Evolutionary conservation across 2,888 invertebrate genomes (phyloP), one percentile per base, ranked within the genome.

Genomic region (Orchesella flavescens): DNA sequence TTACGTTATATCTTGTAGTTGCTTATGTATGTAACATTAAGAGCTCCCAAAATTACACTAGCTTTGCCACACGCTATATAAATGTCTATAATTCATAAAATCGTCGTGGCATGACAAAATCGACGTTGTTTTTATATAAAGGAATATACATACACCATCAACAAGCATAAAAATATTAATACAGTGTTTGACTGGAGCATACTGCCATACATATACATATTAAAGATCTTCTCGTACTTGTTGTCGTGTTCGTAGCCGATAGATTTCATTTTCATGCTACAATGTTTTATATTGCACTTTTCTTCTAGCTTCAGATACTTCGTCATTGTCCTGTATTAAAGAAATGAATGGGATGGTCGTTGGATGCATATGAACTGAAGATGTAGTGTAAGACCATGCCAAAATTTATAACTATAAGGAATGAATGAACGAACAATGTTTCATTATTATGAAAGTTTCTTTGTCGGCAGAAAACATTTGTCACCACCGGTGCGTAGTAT

Each of bases 121-220:
- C 34, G 34, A 7, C 34, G 7, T 34, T 34, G 3, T 7, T 34
- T n/a, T n/a, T n/a, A n/a, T n/a, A n/a, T n/a, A n/a, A n/a, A n/a
- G n/a, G n/a, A 34, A 34, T 34, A 34, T 34, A 34, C 2, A 7
- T 34, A 34, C 7, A 7, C 34, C 34, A 34, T 34, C 34, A 69
- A 69, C 34, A 69, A 69, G 69, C 69, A 69, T 19, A 69, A 69
- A 69, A 69, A 69, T 69, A 69, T 69, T 69, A 69, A 69, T 69
- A 69, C 53, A 23, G 9, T 5, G 21, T 49, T n/a, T 49, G 69
- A 69, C 49, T 53, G 69, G 24, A 69, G 43, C 2, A 13, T 66
- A n/a, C n/a, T n/a, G n/a, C 34, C 24, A 5, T 21, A 1, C 59
- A 3, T 59, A 13, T 59, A 5, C n/a, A 12, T n/a, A 23, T 7